Evolutionary conservation across 2,797 vertebrate genomes (phyloP).

Genomic region (Microcaecilia unicolor): DNA sequence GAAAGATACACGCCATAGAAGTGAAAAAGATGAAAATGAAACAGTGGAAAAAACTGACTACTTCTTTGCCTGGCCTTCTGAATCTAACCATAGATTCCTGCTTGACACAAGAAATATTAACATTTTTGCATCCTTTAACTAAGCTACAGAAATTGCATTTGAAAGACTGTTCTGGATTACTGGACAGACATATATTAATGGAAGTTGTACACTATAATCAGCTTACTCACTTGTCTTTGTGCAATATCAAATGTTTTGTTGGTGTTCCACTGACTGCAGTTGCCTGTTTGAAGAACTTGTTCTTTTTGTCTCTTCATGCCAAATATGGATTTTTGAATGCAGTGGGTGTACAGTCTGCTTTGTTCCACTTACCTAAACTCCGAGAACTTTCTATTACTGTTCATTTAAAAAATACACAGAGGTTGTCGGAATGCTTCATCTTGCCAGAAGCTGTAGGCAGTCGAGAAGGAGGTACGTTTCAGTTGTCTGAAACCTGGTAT

Average conservation of each 20-base stretch:
- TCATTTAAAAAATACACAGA: slow-evolving; percentile 7
- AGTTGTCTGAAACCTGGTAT: neutral
- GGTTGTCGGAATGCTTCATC: slow-evolving; percentile 23
- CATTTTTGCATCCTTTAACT: slow-evolving; percentile 12
- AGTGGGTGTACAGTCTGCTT: slow-evolving; percentile 10
- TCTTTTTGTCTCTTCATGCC: slow-evolving; percentile 25
- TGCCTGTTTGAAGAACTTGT: slow-evolving; percentile 24
- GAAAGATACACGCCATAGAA: slow-evolving; percentile 23
- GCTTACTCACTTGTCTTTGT: slow-evolving; percentile 31
- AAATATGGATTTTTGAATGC: slow-evolving; percentile 11
- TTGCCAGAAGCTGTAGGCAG: neutral
- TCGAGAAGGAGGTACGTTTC: slow-evolving; percentile 7
- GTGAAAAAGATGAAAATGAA: slow-evolving; percentile 16
- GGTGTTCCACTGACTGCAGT: neutral
- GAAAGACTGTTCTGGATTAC: slow-evolving; percentile 6
- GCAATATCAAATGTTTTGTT: slow-evolving; percentile 8
- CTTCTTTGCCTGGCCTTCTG: slow-evolving; percentile 16
- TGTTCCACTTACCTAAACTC: slow-evolving; percentile 25
- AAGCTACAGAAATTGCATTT: slow-evolving; percentile 24
- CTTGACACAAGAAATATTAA: slow-evolving; percentile 10
- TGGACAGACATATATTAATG: slow-evolving; percentile 1
- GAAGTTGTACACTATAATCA: slow-evolving; percentile 14
- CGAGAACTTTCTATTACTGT: slow-evolving; percentile 31
- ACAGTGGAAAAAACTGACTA: slow-evolving; percentile 19
- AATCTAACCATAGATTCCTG: slow-evolving; percentile 25